These are phyloP conservation scores for Hermaeophaga mercurialis DNA, from an alignment of 2,888 invertebrate genomes.

Conservation along the genomic window DNA sequence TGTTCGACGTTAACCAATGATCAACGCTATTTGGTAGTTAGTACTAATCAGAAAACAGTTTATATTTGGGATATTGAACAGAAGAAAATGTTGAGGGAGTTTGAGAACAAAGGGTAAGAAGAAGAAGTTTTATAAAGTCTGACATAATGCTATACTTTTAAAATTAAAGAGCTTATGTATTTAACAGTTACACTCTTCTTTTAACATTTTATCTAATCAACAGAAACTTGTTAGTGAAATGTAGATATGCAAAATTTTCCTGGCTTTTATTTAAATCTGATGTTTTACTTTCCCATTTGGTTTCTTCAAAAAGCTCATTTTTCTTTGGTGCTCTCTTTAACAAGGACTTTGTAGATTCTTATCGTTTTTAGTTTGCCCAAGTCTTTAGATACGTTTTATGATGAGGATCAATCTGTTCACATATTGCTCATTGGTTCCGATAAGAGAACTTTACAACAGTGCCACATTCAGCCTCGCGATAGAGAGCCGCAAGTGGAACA, in stretches of 20 bases:
- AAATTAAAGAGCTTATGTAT: too few relatives aligned
- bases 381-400: constrained; percentile 50
- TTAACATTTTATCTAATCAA: too few relatives aligned
- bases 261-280: too few relatives aligned
- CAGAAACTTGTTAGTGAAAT: too few relatives aligned
- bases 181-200: background rate
- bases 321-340: too few relatives aligned
- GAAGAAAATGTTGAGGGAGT: constrained; percentile 30
- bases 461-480: constrained; percentile 46
- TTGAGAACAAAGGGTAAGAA: constrained; percentile 46
- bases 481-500: constrained; percentile 37
- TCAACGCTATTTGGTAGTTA: constrained; percentile 56
- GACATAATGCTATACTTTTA: too few relatives aligned
- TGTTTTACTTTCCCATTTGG: too few relatives aligned
- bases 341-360: too few relatives aligned
- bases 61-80: constrained; percentile 53
- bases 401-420: constrained; percentile 47
- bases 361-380: constrained; percentile 45
- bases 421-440: constrained; percentile 50
- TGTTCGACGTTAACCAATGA: constrained; percentile 47
- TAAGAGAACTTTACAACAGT: constrained; percentile 49
- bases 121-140: too few relatives aligned
- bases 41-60: constrained; percentile 55
- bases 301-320: too few relatives aligned
- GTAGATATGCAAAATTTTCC: too few relatives aligned